Conservation (phyloP, 2,888 invertebrate species). For the Cosmia pyralina region DNA sequence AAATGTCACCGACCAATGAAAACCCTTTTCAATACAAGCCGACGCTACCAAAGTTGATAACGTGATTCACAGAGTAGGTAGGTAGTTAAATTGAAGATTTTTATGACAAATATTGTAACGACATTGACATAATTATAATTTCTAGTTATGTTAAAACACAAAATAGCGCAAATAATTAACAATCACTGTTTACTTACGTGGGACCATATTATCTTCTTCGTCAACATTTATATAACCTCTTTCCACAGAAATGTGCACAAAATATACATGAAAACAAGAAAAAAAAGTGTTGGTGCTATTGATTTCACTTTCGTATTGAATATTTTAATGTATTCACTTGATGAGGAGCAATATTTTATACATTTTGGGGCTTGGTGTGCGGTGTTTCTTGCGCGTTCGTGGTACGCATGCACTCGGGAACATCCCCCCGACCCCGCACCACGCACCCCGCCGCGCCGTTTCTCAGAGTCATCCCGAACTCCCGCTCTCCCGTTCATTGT, state of each 20-base stretch:
- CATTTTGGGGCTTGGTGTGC: conserved; percentile 33
- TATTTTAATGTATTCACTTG: conserved; percentile 55
- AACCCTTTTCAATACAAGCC: conserved; percentile 16
- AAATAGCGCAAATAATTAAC: conserved; percentile 37
- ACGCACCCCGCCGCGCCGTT: conserved; percentile 44
- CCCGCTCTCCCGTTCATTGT: conserved; percentile 67
- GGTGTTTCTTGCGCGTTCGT: conserved; percentile 48
- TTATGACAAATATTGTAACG: conserved; percentile 8
- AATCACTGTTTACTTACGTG: conserved; percentile 74
- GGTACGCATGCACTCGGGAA: conserved; percentile 61
- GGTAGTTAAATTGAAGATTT: conserved; percentile 21
- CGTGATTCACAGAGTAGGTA: conserved; percentile 12
- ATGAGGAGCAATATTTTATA: conserved; percentile 46
- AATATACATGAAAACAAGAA: conserved; percentile 41
- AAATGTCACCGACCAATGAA: conserved; percentile 22
- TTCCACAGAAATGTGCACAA: conserved; percentile 50
- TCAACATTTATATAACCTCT: conserved; percentile 84
- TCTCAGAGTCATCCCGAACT: conserved; percentile 73
- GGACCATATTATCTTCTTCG: conserved; percentile 76
- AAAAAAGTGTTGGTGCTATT: conserved; percentile 29
- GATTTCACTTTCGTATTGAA: conserved; percentile 58
- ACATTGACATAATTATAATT: conserved; percentile 28
- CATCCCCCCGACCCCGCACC: conserved; percentile 37
- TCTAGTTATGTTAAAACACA: conserved; percentile 42
- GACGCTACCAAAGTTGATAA: conserved; percentile 24